Conservation (phyloP, 2,113 vertebrate species). For the Tenrec ecaudatus region DNA sequence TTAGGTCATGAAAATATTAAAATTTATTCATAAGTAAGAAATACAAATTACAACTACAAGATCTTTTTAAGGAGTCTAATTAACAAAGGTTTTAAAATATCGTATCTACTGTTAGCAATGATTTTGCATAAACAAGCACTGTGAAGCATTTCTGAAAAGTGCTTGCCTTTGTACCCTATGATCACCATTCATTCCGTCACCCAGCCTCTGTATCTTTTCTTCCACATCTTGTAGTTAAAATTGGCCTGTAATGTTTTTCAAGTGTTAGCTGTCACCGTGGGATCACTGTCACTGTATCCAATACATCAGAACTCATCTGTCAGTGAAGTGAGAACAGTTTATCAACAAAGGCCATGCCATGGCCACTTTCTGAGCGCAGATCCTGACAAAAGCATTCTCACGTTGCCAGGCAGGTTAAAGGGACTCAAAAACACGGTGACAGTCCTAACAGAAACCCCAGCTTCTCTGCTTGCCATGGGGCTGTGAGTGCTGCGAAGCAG, state of each 20-base stretch:
- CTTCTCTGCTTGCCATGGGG: not conserved
- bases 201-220: not conserved
- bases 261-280: constrained; percentile 57
- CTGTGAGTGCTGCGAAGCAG: constrained; percentile 52
- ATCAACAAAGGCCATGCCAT: constrained; percentile 72
- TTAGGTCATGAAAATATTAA: constrained; percentile 48
- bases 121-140: not conserved
- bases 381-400: constrained; percentile 76
- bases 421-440: constrained; percentile 60
- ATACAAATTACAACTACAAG: not conserved
- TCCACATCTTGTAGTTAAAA: constrained; percentile 28
- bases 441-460: constrained; percentile 45
- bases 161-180: constrained; percentile 14
- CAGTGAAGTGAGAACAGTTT: constrained; percentile 77
- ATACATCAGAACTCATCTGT: constrained; percentile 70
- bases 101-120: not conserved
- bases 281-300: constrained; percentile 68
- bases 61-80: constrained; percentile 37
- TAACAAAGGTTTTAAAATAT: constrained; percentile 35
- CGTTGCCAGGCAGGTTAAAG: constrained; percentile 74
- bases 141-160: not conserved
- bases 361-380: constrained; percentile 61
- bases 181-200: not conserved
- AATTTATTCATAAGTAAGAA: constrained; percentile 14
- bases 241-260: constrained; percentile 50